These are phyloP conservation scores for Percopsis transmontana DNA, from an alignment of 2,113 vertebrate species.

Conservation along the genomic window DNA sequence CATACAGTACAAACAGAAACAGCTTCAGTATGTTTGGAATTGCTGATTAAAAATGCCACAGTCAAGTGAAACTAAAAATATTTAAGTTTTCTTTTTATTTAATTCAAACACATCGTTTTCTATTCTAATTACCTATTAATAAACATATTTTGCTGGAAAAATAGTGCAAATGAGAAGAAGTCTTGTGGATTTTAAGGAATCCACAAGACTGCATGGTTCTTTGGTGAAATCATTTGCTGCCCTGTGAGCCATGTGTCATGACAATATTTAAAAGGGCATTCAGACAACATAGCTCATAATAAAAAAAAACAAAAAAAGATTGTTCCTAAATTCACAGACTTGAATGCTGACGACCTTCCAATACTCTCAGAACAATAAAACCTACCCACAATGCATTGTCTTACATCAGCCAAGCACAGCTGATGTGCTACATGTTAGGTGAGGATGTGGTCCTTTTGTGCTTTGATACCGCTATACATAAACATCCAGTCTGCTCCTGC, in stretches of 20 bases:
- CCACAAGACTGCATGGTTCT: not conserved
- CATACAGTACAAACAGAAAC: not conserved
- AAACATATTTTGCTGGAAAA: slow-evolving; percentile 8
- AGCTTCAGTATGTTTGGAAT: slow-evolving; percentile 8
- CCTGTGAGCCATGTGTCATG: not conserved
- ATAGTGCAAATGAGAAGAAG: slow-evolving; percentile 6
- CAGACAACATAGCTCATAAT: not conserved
- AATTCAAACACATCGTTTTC: not conserved
- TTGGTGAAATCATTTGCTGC: not conserved
- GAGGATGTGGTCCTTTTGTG: slow-evolving; percentile 35
- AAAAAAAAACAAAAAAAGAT: not conserved
- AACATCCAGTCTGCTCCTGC: too few species aligned
- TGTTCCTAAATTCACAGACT: slow-evolving; percentile 7
- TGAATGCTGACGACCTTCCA: too few species aligned
- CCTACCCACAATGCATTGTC: not conserved
- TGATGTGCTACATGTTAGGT: too few species aligned
- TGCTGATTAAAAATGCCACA: not conserved
- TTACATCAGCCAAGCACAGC: slow-evolving; percentile 6
- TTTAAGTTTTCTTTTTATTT: not conserved
- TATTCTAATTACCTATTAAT: too few species aligned
- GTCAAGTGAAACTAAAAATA: too few species aligned
- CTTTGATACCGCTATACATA: slow-evolving; percentile 9
- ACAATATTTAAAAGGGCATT: not conserved
- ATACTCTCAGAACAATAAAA: slow-evolving; percentile 4
- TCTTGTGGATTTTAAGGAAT: not conserved